Base-by-base conservation (phyloP, 2,113 vertebrate species). In the Pseudopodoces humilis region DNA sequence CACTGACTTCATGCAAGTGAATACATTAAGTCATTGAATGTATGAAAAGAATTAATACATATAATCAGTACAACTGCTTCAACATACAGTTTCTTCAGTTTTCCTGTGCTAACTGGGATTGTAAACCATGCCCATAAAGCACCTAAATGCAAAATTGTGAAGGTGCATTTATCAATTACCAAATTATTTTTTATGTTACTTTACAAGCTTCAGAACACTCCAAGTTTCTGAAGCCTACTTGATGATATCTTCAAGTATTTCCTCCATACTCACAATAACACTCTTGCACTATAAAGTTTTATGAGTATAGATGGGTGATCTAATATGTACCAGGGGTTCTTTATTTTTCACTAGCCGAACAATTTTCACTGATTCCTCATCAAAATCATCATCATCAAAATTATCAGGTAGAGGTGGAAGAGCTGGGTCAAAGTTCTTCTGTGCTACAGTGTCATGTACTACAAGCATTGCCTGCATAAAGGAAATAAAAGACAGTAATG, bases 321-420 rank as follows among this genome's bases (percentile, higher is more conserved):
- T 67, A 49, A 24, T 64, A 97, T 97, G 65, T 97, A 99, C 99
- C 98, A 99, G 93, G 3, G 99, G 99, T 79, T 99, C 99, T 96
- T 99, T 99, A 96, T 99, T 99, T 96, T 99, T 99, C 86, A 99
- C 99, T 89, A 99, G 97, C 4, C 99, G 98, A 44, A 99, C 99
- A 8, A 99, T 99, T 98, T 99, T 99, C 77, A 99, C 99, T 0
- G 99, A 99, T 94, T 99, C 99, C 83, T 99, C 99, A 60, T 99
- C 98, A 83, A 99, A 98, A 89, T 99, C 99, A 41, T 99, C 99
- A 41, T 99, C 98, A 1, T 98, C 98, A 10, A 99, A 92, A 53
- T 99, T 98, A 12, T 99, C 98, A 0, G 99, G 99, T 6, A 99
- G 96, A 22, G 99, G 99, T 4, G 99, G 99, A 49, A 99, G 98